A percentile compares a stretch with the other conserved stretches of the same genome.
These are phyloP conservation scores for Peromyscus attwateri DNA, from an alignment of 2,797 vertebrate species.

Conservation along the genomic window DNA sequence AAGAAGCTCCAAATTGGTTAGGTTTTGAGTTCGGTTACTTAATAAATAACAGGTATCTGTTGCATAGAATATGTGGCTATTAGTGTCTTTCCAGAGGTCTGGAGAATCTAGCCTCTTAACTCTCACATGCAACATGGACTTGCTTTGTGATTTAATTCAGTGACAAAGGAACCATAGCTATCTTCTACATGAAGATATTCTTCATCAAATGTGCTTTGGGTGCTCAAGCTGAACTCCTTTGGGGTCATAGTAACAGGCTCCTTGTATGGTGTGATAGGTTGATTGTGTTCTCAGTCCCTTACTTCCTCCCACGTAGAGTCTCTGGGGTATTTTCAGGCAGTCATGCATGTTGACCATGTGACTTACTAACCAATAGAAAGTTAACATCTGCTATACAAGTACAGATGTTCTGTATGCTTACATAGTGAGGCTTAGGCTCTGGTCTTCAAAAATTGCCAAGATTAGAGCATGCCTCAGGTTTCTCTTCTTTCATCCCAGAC, in stretches of 20 bases:
- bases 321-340: background rate
- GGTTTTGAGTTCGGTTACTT: background rate
- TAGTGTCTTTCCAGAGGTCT: background rate
- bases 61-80: background rate
- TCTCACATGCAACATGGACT: background rate
- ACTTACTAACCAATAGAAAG: background rate
- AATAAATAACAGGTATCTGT: background rate
- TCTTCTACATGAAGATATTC: background rate
- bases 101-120: constrained; percentile 11
- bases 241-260: background rate
- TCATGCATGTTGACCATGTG: background rate
- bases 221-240: background rate
- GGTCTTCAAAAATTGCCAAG: background rate
- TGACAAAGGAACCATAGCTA: background rate
- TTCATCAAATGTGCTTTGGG: constrained; percentile 8
- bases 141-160: constrained; percentile 25
- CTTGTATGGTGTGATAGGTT: background rate
- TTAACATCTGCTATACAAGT: background rate
- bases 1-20: background rate
- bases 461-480: background rate
- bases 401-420: background rate
- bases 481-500: background rate
- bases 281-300: background rate
- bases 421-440: background rate
- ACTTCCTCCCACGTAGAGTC: background rate